These are phyloP conservation scores for Rhopalosiphum padi DNA, from an alignment of 1,140 invertebrate genomes.

Conservation along the genomic window DNA sequence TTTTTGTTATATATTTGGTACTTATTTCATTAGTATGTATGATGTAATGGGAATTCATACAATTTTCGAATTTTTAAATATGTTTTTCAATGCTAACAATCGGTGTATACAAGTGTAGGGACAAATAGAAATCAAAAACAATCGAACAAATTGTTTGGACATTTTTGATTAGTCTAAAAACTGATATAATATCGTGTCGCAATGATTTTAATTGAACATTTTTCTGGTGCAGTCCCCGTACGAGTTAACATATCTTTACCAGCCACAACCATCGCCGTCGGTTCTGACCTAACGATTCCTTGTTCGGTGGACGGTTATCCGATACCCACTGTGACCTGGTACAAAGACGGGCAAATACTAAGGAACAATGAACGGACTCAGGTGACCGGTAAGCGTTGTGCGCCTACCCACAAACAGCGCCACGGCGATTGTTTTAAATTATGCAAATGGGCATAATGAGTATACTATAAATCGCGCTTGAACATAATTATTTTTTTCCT, in stretches of 20 bases:
- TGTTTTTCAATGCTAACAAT: no score
- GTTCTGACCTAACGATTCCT: slow-evolving; percentile 73
- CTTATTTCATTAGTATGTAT: no score
- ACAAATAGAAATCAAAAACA: no score
- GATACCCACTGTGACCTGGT: slow-evolving; percentile 77
- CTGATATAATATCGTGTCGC: neutral
- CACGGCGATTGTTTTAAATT: neutral
- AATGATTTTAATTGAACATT: neutral
- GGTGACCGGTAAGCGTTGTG: slow-evolving; percentile 69
- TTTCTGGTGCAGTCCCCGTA: slow-evolving; percentile 68
- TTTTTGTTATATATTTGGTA: no score
- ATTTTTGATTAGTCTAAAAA: neutral
- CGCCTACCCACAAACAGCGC: neutral
- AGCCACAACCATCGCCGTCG: slow-evolving; percentile 68
- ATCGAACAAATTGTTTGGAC: no score
- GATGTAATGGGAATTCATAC: no score
- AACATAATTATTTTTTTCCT: neutral
- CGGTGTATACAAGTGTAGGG: no score
- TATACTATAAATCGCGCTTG: neutral
- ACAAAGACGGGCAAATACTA: slow-evolving; percentile 73
- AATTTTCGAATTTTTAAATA: no score
- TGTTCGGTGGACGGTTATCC: slow-evolving; percentile 82
- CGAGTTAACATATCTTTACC: slow-evolving; percentile 69
- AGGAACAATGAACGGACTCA: slow-evolving; percentile 64
- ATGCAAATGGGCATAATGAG: neutral